Evolutionary conservation across 2,888 invertebrate genomes (phyloP), one percentile per base, ranked within the genome.

Genomic region (Gastracanthus pulcherrimus): DNA sequence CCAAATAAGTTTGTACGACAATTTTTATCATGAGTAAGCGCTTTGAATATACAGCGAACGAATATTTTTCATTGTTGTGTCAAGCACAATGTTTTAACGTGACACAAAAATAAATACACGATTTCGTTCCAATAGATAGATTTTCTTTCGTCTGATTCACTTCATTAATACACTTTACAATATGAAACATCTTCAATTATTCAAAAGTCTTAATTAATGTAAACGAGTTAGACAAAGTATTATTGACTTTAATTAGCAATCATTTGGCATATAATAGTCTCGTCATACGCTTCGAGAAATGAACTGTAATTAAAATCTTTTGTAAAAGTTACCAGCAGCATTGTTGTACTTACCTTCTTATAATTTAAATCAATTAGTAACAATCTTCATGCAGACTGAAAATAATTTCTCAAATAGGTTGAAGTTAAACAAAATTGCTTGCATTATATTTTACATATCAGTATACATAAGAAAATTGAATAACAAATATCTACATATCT

Each of bases 241-340:
- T 5, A 77, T 60, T 70, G 34, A 13, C 26, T 36, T 48, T n/a
- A 64, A 62, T 71, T 51, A 48, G n/a, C 29, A 2, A 70, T 31
- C n/a, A 36, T 26, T 76, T 19, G 9, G 19, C 38, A 11, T 19
- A 38, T 36, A 31, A 75, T 75, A 34, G 4, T 26, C 4, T 29
- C 7, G 41, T 60, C 16, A 29, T 26, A 38, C 26, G 71, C 5
- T 45, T 41, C 19, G 11, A 38, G 23, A 3, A 55, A 23, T 55
- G 23, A 55, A 23, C 19, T 2, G 48, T 19, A 48, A 48, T 48
- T 48, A 19, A 5, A 48, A 48, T 19, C 19, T 48, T 19, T 19
- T 19, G 19, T 19, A 16, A 48, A 7, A 19, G 19, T 48, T 45
- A 16, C 13, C 13, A 48, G n/a, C 19, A 7, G 1, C 19, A 48